Evolutionary conservation across 2,113 vertebrate species (phyloP).

Genomic region (Scytalopus superciliaris): DNA sequence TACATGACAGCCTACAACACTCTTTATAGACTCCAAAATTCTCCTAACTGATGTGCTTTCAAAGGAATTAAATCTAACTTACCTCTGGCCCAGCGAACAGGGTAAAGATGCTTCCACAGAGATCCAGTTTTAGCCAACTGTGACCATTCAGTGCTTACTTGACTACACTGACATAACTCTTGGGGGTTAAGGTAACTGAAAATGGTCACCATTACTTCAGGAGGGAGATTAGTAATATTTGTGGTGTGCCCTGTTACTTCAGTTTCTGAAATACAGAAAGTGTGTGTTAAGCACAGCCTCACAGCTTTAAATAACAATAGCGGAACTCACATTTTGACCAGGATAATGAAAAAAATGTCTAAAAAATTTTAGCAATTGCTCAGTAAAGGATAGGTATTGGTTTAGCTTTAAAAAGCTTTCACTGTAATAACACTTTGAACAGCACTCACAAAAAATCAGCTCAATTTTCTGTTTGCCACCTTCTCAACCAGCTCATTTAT

Average conservation of each 20-base stretch:
- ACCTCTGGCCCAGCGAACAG: slow-evolving; percentile 96
- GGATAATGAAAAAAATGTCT: not conserved
- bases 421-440: not conserved
- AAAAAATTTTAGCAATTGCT: not conserved
- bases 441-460: not conserved
- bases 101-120: slow-evolving; percentile 95
- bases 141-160: slow-evolving; percentile 90
- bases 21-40: not conserved
- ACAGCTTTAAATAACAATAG: not conserved
- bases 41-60: not conserved
- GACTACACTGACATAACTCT: slow-evolving; percentile 91
- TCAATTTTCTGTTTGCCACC: not conserved
- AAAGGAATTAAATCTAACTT: slow-evolving; percentile 9
- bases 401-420: not conserved
- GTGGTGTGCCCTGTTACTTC: slow-evolving; percentile 69
- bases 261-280: slow-evolving; percentile 72
- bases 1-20: not conserved
- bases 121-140: slow-evolving; percentile 88
- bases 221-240: slow-evolving; percentile 86
- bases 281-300: slow-evolving; percentile 20
- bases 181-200: slow-evolving; percentile 88
- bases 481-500: not conserved
- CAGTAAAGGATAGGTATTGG: not conserved
- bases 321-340: not conserved
- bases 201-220: slow-evolving; percentile 91